Percentiles rank a stretch among this genome's conserved stretches.
Conservation (phyloP, 2,888 invertebrate genomes). For the Orchestes rusci region DNA sequence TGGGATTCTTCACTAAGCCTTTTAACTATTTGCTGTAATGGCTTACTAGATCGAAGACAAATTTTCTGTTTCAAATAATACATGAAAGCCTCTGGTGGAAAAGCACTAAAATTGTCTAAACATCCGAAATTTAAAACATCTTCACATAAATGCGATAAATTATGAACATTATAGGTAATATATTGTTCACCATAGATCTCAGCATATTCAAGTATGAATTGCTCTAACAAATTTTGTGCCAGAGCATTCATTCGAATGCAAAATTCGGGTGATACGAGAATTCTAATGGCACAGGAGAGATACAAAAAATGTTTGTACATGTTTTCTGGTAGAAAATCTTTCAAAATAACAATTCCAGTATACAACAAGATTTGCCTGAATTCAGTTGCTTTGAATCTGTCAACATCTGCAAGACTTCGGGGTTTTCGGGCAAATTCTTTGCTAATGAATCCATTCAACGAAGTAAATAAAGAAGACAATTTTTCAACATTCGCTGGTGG, state of each 20-base stretch:
- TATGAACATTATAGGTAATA: conserved; percentile 28
- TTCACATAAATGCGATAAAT: conserved; percentile 26
- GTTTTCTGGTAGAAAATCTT: conserved; percentile 21
- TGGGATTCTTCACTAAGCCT: conserved; percentile 13
- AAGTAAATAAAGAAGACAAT: not conserved
- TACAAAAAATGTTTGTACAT: conserved; percentile 25
- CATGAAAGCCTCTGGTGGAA: conserved; percentile 25
- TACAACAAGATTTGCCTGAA: conserved; percentile 8
- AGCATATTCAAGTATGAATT: conserved; percentile 23
- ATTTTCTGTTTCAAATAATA: conserved; percentile 21
- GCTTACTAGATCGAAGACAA: conserved; percentile 22
- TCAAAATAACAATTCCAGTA: conserved; percentile 27
- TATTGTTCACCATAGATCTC: conserved; percentile 26
- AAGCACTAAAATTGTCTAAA: conserved; percentile 28
- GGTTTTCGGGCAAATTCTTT: conserved; percentile 8
- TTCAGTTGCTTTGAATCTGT: conserved; percentile 7
- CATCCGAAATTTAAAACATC: conserved; percentile 25
- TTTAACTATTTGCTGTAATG: conserved; percentile 19
- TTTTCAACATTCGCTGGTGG: not conserved
- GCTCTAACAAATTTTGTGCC: conserved; percentile 23
- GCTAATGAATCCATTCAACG: not conserved
- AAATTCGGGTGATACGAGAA: conserved; percentile 19
- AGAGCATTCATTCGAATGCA: conserved; percentile 16
- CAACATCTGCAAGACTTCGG: conserved; percentile 2
- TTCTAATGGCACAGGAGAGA: conserved; percentile 24